Conservation (phyloP, 92 coral and sea anemone genomes). For the Parazoanthus darwini region DNA sequence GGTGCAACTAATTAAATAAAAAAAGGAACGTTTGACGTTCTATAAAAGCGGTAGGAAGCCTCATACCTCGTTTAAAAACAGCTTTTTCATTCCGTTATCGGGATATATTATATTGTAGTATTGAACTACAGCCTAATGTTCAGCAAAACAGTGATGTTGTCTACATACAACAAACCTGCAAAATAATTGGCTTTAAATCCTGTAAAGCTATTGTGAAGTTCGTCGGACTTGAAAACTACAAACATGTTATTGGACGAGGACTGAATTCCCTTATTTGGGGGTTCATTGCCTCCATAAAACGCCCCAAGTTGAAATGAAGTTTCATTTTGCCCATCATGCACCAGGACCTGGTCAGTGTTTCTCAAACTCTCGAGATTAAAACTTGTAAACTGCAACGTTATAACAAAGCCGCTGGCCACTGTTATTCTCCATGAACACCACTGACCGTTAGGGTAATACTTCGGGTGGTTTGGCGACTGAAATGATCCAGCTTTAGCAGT, state of each 20-base stretch:
- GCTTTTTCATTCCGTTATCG: background rate
- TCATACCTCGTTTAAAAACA: background rate
- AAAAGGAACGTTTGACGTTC: background rate
- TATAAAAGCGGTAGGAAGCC: background rate
- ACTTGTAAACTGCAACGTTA: slow-evolving; percentile 55
- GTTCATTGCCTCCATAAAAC: slow-evolving; percentile 50
- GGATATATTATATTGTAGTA: background rate
- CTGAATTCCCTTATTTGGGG: slow-evolving; percentile 43
- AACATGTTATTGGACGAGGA: slow-evolving; percentile 52
- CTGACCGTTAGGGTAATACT: slow-evolving; percentile 70
- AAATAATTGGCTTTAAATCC: slow-evolving; percentile 49
- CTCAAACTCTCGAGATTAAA: slow-evolving; percentile 40
- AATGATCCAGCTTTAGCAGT: slow-evolving; percentile 53
- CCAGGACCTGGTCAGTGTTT: slow-evolving; percentile 44
- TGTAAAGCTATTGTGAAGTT: background rate
- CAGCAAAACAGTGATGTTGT: background rate
- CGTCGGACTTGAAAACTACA: slow-evolving; percentile 58
- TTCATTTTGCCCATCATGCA: slow-evolving; percentile 52
- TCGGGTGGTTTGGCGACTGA: slow-evolving; percentile 74
- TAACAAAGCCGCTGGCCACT: slow-evolving; percentile 43
- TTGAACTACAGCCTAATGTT: background rate
- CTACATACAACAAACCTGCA: slow-evolving; percentile 18
- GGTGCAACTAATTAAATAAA: background rate
- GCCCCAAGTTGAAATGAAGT: slow-evolving; percentile 43
- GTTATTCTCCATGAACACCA: slow-evolving; percentile 76